Conservation (phyloP, 2,797 vertebrate genomes). For the Uromys caudimaculatus region DNA sequence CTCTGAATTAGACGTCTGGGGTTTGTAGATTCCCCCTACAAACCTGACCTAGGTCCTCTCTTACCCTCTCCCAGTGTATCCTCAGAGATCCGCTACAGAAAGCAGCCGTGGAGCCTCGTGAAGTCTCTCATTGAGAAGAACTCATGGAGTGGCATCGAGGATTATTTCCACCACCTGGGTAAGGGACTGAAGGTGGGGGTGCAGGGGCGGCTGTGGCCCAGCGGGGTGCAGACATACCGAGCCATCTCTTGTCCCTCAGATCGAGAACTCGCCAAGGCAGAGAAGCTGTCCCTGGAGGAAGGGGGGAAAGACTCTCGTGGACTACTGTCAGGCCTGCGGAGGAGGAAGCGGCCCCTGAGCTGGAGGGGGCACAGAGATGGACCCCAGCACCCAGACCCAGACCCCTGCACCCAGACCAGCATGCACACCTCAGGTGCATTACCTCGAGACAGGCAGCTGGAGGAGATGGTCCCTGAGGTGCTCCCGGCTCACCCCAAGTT, state of each 20-base stretch:
- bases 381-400: slow-evolving; percentile 72
- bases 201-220: fast-evolving
- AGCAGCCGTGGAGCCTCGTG: slow-evolving; percentile 96
- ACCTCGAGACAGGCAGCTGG: background rate
- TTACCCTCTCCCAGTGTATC: slow-evolving; percentile 88
- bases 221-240: background rate
- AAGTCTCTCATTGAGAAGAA: slow-evolving; percentile 96
- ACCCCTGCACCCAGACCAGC: slow-evolving; percentile 81
- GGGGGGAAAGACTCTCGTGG: slow-evolving; percentile 86
- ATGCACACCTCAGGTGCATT: slow-evolving; percentile 81
- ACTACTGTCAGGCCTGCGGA: slow-evolving; percentile 88
- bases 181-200: slow-evolving; percentile 59
- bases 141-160: slow-evolving; percentile 95
- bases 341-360: slow-evolving; percentile 91
- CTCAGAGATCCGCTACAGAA: slow-evolving; percentile 95
- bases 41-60: background rate
- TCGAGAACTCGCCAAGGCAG: slow-evolving; percentile 91
- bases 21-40: background rate
- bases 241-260: slow-evolving; percentile 83
- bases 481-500: background rate
- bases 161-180: slow-evolving; percentile 95
- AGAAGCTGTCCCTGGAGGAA: slow-evolving; percentile 92
- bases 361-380: slow-evolving; percentile 90
- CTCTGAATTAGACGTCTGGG: background rate
- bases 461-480: slow-evolving; percentile 20